Evolutionary conservation across 2,888 invertebrate species (phyloP).

Genomic region (Bombyx huttoni): DNA sequence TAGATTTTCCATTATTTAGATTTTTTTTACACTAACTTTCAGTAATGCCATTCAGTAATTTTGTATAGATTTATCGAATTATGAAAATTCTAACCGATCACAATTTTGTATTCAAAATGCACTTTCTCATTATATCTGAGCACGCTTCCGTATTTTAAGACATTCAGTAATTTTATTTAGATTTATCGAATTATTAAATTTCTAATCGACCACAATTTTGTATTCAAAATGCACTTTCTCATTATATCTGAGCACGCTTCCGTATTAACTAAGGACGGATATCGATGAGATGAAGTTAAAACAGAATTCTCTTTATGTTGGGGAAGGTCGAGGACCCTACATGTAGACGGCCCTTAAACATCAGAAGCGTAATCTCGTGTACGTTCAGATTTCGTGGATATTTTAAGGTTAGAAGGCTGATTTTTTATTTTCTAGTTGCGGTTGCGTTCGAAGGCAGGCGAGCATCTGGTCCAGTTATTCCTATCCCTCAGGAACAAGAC

Average conservation of each 20-base stretch:
- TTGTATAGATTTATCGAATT: background rate
- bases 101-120: background rate
- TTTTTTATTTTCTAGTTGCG: background rate
- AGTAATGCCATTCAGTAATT: background rate
- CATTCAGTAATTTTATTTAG: no score
- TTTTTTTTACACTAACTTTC: background rate
- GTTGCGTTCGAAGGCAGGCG: no score
- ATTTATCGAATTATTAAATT: background rate
- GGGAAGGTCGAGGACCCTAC: constrained; percentile 64
- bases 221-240: background rate
- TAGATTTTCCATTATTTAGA: constrained; percentile 15
- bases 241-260: constrained; percentile 6
- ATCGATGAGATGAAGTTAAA: constrained; percentile 56
- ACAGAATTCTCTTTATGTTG: constrained; percentile 60
- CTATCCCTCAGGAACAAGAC: no score
- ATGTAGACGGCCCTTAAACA: constrained; percentile 41
- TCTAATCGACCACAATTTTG: background rate
- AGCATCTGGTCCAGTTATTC: no score
- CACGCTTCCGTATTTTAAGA: constrained; percentile 23
- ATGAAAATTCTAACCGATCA: background rate
- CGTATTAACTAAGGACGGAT: constrained; percentile 41
- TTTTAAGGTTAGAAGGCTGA: background rate
- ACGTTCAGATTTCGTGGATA: constrained; percentile 27
- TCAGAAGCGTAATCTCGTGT: constrained; percentile 30
- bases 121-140: constrained; percentile 1